These are phyloP conservation scores for Discoglossus pictus DNA, from an alignment of 2,797 vertebrate genomes.

Conservation along the genomic window DNA sequence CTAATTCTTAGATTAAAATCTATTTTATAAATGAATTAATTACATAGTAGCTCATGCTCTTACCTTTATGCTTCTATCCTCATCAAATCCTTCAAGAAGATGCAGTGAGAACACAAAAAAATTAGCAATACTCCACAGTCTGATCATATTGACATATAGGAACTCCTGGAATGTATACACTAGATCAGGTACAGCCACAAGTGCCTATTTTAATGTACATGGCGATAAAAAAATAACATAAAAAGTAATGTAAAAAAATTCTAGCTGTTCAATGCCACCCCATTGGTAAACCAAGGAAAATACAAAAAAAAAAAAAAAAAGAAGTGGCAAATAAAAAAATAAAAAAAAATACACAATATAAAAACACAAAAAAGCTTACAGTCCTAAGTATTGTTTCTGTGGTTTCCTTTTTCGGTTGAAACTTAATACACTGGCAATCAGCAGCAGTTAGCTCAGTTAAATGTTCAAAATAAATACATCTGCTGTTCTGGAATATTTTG, in stretches of 20 bases:
- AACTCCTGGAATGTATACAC: constrained; percentile 62
- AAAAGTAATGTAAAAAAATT: not conserved
- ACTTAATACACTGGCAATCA: not conserved
- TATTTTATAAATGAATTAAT: too few relatives aligned
- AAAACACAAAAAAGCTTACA: constrained; percentile 4
- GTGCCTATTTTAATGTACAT: constrained; percentile 65
- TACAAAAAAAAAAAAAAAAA: constrained; percentile 11
- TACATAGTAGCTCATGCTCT: constrained; percentile 54
- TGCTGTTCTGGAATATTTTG: too few relatives aligned
- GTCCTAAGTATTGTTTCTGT: not conserved
- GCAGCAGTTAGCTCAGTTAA: too few relatives aligned
- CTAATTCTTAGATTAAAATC: too few relatives aligned
- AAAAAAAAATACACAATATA: constrained; percentile 4
- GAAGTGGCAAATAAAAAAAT: constrained; percentile 4
- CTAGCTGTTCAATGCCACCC: constrained; percentile 1
- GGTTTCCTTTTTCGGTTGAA: constrained; percentile 19
- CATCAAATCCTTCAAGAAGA: constrained; percentile 66
- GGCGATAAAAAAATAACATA: constrained; percentile 27
- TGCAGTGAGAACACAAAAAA: constrained; percentile 69
- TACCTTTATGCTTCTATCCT: constrained; percentile 69
- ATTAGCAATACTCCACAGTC: constrained; percentile 65
- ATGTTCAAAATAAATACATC: not conserved
- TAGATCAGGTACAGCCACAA: constrained; percentile 58
- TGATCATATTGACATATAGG: constrained; percentile 71
- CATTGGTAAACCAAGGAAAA: constrained; percentile 14